Conservation (phyloP, 1,140 invertebrate species). For the Lepidurus packardi region DNA sequence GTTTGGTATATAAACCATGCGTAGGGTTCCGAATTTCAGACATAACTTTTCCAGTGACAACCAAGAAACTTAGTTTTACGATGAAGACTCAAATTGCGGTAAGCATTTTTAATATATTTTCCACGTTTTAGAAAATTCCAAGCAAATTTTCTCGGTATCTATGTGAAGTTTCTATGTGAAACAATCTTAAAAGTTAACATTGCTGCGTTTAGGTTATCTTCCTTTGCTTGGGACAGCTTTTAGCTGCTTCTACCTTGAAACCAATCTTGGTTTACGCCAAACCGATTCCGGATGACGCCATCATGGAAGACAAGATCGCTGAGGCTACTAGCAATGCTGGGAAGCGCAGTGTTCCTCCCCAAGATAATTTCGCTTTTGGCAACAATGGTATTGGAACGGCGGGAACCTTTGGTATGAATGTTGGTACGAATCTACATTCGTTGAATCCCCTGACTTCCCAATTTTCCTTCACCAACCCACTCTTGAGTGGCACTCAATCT, state of each 20-base stretch:
- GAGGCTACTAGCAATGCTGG: neutral
- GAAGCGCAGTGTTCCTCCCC: neutral
- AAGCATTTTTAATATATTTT: neutral
- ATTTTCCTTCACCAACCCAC: neutral
- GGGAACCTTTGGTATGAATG: neutral
- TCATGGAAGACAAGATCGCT: neutral
- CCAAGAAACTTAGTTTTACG: neutral
- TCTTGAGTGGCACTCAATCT: neutral
- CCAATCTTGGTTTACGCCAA: neutral
- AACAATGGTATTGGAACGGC: neutral
- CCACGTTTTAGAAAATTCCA: no score
- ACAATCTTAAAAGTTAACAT: no score
- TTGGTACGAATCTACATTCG: neutral
- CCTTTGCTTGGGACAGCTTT: constrained; percentile 7
- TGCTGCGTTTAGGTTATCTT: neutral
- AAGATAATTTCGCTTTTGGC: neutral
- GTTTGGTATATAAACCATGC: neutral
- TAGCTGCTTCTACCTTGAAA: neutral
- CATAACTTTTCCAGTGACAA: neutral
- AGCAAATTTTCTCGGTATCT: no score
- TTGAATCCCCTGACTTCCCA: neutral
- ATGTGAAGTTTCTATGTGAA: no score
- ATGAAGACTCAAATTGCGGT: neutral
- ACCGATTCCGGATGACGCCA: neutral
- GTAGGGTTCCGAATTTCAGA: neutral